These are phyloP conservation scores for Limnodromus scolopaceus DNA, from an alignment of 2,797 vertebrate genomes.

Conservation along the genomic window DNA sequence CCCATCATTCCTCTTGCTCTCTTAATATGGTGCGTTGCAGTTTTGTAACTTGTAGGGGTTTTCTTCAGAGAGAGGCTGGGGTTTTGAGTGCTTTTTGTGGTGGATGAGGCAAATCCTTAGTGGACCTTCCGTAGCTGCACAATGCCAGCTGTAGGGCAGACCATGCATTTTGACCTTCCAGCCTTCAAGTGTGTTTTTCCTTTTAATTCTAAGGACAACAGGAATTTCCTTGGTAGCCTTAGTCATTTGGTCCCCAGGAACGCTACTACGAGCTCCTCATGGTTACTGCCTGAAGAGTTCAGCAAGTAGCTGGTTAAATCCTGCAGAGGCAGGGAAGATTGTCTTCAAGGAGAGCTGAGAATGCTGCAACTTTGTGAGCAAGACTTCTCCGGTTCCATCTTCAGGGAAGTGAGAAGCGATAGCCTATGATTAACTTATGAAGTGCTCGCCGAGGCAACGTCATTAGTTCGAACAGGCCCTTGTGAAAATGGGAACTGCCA, in stretches of 20 bases:
- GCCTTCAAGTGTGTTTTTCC: background rate
- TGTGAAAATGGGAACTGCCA: constrained; percentile 48
- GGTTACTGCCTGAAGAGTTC: background rate
- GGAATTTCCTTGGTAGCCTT: background rate
- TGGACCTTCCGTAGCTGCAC: background rate
- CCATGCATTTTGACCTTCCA: background rate
- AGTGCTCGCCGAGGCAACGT: background rate
- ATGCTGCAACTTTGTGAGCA: background rate
- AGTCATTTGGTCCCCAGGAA: background rate
- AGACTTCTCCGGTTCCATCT: background rate
- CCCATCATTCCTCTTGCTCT: background rate
- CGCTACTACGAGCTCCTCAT: fast-evolving
- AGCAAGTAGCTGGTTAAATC: background rate
- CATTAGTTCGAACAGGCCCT: constrained; percentile 6
- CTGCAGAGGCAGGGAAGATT: background rate
- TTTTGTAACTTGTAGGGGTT: background rate
- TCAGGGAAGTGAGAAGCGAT: background rate
- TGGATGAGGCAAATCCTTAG: background rate
- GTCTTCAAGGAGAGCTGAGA: background rate
- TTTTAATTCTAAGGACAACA: background rate
- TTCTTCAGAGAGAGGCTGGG: background rate
- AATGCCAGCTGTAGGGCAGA: background rate
- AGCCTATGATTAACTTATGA: constrained; percentile 61
- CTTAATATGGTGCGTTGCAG: background rate
- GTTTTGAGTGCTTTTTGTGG: background rate